A percentile compares a stretch with the other conserved stretches of the same genome.
These are phyloP conservation scores for Drosophila tristis DNA, from an alignment of 1,140 invertebrate genomes.

Conservation along the genomic window DNA sequence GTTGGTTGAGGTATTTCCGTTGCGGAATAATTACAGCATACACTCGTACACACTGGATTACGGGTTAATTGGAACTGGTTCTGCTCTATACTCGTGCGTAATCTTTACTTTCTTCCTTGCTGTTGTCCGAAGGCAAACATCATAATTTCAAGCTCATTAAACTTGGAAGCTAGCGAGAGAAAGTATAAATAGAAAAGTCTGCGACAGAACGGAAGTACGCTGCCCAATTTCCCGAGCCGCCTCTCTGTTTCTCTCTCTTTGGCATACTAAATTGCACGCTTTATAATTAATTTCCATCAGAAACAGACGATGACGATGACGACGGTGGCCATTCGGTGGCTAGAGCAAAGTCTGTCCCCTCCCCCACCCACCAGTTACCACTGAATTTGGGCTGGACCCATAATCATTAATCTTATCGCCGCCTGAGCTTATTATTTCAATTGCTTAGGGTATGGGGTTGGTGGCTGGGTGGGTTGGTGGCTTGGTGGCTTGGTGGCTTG, in stretches of 20 bases:
- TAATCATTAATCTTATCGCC: constrained; percentile 84
- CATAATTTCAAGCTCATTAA: constrained; percentile 69
- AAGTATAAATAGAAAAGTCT: constrained; percentile 7
- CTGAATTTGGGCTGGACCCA: constrained; percentile 57
- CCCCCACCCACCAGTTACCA: not conserved
- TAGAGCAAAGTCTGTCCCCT: constrained; percentile 1
- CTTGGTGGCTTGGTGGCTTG: constrained; percentile 20
- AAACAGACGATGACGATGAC: constrained; percentile 76
- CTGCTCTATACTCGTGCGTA: not conserved
- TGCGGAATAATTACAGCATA: constrained; percentile 7
- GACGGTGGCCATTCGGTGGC: constrained; percentile 21
- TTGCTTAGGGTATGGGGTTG: constrained; percentile 45
- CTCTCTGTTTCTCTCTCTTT: constrained; percentile 7
- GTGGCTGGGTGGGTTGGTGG: not conserved
- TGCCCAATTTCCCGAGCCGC: constrained; percentile 24
- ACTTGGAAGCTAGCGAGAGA: constrained; percentile 26
- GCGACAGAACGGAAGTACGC: constrained; percentile 12
- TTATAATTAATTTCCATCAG: constrained; percentile 84
- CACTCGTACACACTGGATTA: not conserved
- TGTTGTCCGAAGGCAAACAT: constrained; percentile 31
- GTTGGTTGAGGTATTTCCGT: constrained; percentile 20
- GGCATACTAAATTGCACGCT: constrained; percentile 80
- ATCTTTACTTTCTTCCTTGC: too few relatives aligned
- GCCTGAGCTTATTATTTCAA: constrained; percentile 84
- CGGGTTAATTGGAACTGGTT: constrained; percentile 23